Evolutionary conservation across 2,888 invertebrate genomes (phyloP), one percentile per base, ranked within the genome.

Genomic region (Drosophila suboccidentalis): DNA sequence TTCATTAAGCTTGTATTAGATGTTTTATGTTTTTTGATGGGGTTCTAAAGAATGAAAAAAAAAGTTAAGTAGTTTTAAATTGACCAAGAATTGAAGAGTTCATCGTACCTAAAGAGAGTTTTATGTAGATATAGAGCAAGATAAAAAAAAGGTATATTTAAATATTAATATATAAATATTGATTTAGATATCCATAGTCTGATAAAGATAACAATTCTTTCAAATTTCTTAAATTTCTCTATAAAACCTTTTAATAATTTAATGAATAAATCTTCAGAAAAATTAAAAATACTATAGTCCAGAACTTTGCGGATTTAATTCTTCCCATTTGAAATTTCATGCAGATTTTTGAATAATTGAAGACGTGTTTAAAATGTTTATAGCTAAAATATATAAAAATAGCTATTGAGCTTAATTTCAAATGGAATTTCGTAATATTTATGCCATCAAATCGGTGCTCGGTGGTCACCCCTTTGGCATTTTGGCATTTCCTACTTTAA

Each of bases 401-500:
- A 54, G 32, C 17, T 41, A 41, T 17, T 15, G 4, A 36, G 47
- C 34, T 43, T 34, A 41, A 51, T 58, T 57, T 65, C 55, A 57
- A 38, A 66, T 69, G 51, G 49, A 65, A 62, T 78, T 62, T 70
- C 61, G 43, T 78, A 58, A 70, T 70, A 58, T 65, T 64, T 73
- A 53, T 58, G 22, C 43, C 22, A 61, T 29, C 34, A 43, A 43
- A 68, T 43, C 34, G 53, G 26, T 47, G 51, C 34, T 17, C 5
- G 26, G 29, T 62, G 72, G 65, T 66, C 66, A 53, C 61, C 79
- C 79, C 75, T 46, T 47, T 57, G 53, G 11, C 50, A 78, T 71
- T 89, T 87, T 82, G 75, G 72, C 87, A 90, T 89, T 90, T 90
- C 90, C 90, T 90, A 91, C 91, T 90, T 89, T 91, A 91, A 90